Percentiles rank a stretch among this genome's conserved stretches.
Conservation (phyloP, 2,888 invertebrate species). For the Conops quadrifasciatus region DNA sequence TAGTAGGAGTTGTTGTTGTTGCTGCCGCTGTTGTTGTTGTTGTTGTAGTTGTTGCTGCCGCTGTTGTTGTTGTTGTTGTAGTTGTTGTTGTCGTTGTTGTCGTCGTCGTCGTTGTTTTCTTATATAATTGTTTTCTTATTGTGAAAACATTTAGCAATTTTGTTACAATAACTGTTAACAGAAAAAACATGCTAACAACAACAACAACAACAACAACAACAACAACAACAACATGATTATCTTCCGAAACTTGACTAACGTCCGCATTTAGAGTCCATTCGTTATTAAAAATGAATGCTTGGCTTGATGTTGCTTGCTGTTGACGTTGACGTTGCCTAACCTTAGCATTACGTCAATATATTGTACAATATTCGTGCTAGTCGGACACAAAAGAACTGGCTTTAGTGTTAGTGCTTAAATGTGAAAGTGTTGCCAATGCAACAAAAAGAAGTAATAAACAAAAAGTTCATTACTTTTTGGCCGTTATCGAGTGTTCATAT, state of each 20-base stretch:
- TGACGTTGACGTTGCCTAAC: background rate
- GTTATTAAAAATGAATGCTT: too few relatives aligned
- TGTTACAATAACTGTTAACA: too few relatives aligned
- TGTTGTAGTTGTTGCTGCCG: background rate
- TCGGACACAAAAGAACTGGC: background rate
- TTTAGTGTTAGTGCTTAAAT: background rate
- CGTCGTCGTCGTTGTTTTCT: background rate
- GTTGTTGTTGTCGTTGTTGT: background rate
- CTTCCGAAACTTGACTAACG: background rate
- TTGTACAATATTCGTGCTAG: background rate
- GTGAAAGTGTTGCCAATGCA: slow-evolving; percentile 3
- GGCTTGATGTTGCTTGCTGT: background rate
- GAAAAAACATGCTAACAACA: background rate
- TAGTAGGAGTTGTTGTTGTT: slow-evolving; percentile 1
- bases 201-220: slow-evolving; percentile 28
- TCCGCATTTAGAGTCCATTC: background rate
- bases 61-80: background rate
- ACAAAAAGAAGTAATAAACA: background rate
- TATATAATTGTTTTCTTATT: background rate
- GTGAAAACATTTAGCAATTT: too few relatives aligned
- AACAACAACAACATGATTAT: slow-evolving; percentile 27
- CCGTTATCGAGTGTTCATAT: too few relatives aligned
- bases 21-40: background rate
- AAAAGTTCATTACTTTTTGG: too few relatives aligned
- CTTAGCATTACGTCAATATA: background rate